A percentile compares a stretch with the other conserved stretches of the same genome.
These are phyloP conservation scores for Propithecus coquereli DNA, from an alignment of 2,113 vertebrate genomes.

Conservation along the genomic window DNA sequence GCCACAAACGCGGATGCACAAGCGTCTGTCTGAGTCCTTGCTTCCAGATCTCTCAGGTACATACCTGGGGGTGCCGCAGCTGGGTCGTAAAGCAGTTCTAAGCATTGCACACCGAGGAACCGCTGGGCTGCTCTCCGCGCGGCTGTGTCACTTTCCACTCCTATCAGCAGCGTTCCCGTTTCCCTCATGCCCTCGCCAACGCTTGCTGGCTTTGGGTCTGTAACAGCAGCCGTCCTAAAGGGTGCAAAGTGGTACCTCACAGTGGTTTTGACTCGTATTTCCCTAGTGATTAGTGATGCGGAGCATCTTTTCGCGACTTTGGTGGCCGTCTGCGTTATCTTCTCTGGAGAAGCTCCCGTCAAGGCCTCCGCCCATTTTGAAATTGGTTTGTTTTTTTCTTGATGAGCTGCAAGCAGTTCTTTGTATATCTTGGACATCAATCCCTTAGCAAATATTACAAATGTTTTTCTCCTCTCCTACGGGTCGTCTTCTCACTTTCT, in stretches of 20 bases:
- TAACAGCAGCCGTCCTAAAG: not conserved
- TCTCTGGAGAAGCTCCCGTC: not conserved
- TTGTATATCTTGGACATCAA: not conserved
- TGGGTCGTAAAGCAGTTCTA: not conserved
- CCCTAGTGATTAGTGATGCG: not conserved
- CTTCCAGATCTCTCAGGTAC: not conserved
- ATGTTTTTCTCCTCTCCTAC: no score
- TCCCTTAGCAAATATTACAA: not conserved
- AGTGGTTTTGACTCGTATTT: not conserved
- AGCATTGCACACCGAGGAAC: not conserved
- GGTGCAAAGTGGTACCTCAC: not conserved
- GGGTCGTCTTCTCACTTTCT: not conserved
- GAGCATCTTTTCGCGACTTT: not conserved
- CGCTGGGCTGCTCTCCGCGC: not conserved
- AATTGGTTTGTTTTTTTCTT: not conserved
- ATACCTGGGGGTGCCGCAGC: not conserved
- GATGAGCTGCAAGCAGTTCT: not conserved
- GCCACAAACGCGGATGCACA: not conserved
- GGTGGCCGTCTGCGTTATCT: not conserved
- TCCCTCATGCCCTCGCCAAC: not conserved
- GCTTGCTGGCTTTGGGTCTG: not conserved
- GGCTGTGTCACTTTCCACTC: not conserved
- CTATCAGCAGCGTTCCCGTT: not conserved
- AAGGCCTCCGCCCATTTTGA: not conserved
- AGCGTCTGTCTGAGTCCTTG: not conserved